Percentiles rank a stretch among this genome's conserved stretches.
These are phyloP conservation scores for Elachura formosa DNA, from an alignment of 2,113 vertebrate species.

Conservation along the genomic window DNA sequence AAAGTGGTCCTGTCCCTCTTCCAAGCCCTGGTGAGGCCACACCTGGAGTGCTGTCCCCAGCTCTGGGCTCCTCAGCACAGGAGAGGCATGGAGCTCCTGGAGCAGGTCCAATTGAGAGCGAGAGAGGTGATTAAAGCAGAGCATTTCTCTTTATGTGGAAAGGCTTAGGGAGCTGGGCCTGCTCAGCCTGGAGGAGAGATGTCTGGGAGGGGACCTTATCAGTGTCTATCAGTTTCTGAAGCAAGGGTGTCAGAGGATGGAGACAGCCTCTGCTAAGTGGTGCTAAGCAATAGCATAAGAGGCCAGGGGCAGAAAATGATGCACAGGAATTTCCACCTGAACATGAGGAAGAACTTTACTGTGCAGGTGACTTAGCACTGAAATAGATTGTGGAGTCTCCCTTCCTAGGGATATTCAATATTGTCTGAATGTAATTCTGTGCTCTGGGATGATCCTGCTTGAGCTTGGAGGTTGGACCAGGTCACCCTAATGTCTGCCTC, in stretches of 20 bases:
- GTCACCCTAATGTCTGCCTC: background rate
- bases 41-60: background rate
- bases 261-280: background rate
- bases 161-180: background rate
- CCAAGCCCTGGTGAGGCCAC: too few relatives aligned
- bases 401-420: background rate
- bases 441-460: fast-evolving
- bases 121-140: too few relatives aligned
- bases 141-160: fast-evolving
- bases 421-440: background rate
- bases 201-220: background rate
- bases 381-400: background rate
- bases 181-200: background rate
- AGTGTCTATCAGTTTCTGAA: background rate
- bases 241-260: too few relatives aligned
- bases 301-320: background rate
- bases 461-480: background rate
- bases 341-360: too few relatives aligned
- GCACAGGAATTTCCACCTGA: too few relatives aligned
- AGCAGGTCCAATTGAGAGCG: fast-evolving
- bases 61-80: fast-evolving
- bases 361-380: background rate
- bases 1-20: background rate
- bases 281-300: background rate
- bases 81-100: too few relatives aligned